These are phyloP conservation scores for Ranitomeya imitator DNA, from an alignment of 2,113 vertebrate species.

Conservation along the genomic window DNA sequence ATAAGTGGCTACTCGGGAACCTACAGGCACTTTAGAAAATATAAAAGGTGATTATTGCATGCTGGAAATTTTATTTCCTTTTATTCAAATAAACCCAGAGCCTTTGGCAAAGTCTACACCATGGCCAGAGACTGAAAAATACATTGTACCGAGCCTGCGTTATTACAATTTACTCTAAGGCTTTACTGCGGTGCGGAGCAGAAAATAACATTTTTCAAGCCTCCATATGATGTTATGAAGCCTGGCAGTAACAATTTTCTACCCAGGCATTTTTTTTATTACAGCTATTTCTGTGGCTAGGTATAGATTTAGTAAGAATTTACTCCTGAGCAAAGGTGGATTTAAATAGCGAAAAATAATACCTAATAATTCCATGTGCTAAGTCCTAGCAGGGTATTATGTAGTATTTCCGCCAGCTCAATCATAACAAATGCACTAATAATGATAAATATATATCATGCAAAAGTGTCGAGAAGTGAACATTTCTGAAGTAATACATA, in stretches of 20 bases:
- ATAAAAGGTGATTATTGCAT: slow-evolving; percentile 28
- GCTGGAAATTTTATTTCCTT: slow-evolving; percentile 9
- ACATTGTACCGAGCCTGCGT: slow-evolving; percentile 11
- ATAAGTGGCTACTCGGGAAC: background rate
- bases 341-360: slow-evolving; percentile 45
- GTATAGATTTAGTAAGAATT: slow-evolving; percentile 46
- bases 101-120: background rate
- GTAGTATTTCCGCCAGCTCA: background rate
- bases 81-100: slow-evolving; percentile 15
- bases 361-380: slow-evolving; percentile 30
- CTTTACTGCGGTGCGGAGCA: slow-evolving; percentile 30
- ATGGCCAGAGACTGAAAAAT: slow-evolving; percentile 17
- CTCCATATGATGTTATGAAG: slow-evolving; percentile 39
- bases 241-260: slow-evolving; percentile 51
- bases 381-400: slow-evolving; percentile 5
- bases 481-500: background rate
- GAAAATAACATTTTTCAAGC: slow-evolving; percentile 50
- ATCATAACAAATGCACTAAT: background rate
- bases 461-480: background rate
- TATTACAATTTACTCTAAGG: slow-evolving; percentile 49
- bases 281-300: slow-evolving; percentile 46
- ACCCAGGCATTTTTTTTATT: slow-evolving; percentile 55
- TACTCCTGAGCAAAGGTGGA: slow-evolving; percentile 30
- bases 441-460: slow-evolving; percentile 10
- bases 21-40: slow-evolving; percentile 17